Base-by-base conservation (phyloP, 2,888 invertebrate genomes). In the Meliscaeva auricollis region DNA sequence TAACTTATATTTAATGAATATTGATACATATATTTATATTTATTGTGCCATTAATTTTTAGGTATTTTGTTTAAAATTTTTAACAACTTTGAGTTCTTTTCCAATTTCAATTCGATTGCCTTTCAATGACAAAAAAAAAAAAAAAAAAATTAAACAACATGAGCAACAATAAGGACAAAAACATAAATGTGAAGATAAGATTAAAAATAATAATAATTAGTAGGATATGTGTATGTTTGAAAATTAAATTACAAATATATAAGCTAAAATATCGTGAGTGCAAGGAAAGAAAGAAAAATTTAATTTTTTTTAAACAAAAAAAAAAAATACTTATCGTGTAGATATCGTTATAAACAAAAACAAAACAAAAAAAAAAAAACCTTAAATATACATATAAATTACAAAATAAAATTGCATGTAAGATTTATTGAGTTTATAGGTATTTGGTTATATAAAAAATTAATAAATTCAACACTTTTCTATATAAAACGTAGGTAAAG, bases 101-200 rank as follows among this genome's bases (percentile, higher is more conserved):
- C 79, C 79, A 78, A 84, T 79, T 84, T 84, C 84, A 84, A 84
- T 84, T 80, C 84, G 70, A 75, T 80, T 84, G 84, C 80, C 84
- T 79, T 79, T 79, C 15, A 60, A 58, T 62, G 3, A 50, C 26
- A 54, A 38, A 54, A 48, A 70, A 44, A 15, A 26, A 52, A 44
- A 41, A 48, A 20, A 30, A 54, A 73, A 48, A 11, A 50, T 41
- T 26, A 64, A 52, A 64, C 13, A 80, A 80, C 58, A 80, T 75
- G 80, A 84, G 84, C 75, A 84, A 84, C 84, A 84, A 84, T 80
- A 80, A 80, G 75, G 75, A 84, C 75, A 84, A 80, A 83, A 75
- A 20, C 32, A 46, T 38, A 69, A 38, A 70, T 75, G 38, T 44
- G 54, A 68, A 54, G 72, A 77, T 60, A 69, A 46, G 35, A 54